Evolutionary conservation across 2,888 invertebrate genomes (phyloP).

Genomic region (Platycnemis pennipes): DNA sequence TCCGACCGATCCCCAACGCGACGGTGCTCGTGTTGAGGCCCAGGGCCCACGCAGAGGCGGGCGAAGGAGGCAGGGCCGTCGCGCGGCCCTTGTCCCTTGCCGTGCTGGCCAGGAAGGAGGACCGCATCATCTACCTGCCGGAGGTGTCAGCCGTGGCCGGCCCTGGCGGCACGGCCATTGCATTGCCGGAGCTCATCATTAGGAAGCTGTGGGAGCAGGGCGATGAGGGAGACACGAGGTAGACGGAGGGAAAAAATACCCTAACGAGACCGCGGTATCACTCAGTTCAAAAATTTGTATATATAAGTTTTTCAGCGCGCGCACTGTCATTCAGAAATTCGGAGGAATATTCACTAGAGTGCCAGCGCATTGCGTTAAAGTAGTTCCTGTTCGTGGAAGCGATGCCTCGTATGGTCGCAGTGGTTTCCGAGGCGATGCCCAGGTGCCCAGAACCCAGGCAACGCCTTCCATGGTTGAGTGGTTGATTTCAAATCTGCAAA

Average conservation of each 20-base stretch:
- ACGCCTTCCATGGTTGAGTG: too few relatives aligned
- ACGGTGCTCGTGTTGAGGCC: conserved; percentile 83
- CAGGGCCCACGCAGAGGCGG: conserved; percentile 84
- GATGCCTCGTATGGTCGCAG: too few relatives aligned
- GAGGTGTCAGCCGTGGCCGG: conserved; percentile 87
- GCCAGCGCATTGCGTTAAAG: too few relatives aligned
- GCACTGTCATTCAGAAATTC: too few relatives aligned
- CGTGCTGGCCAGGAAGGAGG: conserved; percentile 82
- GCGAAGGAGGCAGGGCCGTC: conserved; percentile 85
- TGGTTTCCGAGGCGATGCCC: too few relatives aligned
- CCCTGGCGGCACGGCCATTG: conserved; percentile 88
- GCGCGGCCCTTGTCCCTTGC: conserved; percentile 87
- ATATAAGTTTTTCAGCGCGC: too few relatives aligned
- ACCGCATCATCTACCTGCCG: conserved; percentile 85
- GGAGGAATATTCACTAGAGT: too few relatives aligned
- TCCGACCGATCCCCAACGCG: conserved; percentile 57
- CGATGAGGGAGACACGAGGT: conserved; percentile 4
- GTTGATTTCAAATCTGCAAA: too few relatives aligned
- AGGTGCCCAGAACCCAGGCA: too few relatives aligned
- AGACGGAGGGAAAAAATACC: not conserved
- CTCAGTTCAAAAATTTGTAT: too few relatives aligned
- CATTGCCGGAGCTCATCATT: conserved; percentile 85
- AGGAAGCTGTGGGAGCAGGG: conserved; percentile 66
- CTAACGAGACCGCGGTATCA: too few relatives aligned
- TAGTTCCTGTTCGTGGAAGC: too few relatives aligned